Base-by-base conservation (phyloP, 2,113 vertebrate species). In the Marmota monax region DNA sequence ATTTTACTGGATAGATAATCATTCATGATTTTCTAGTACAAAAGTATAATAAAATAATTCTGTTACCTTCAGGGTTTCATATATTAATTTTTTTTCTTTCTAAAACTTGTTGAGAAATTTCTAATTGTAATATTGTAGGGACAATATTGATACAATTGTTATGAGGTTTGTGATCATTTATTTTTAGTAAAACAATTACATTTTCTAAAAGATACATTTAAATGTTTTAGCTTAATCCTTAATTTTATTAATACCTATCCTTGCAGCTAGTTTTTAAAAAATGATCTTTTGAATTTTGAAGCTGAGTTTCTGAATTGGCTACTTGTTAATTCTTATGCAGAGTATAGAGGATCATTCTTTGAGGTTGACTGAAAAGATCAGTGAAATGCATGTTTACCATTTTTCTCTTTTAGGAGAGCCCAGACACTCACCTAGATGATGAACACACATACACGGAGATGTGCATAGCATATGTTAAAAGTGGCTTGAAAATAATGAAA, bases 161-260 rank as follows among this genome's bases (percentile, higher is more conserved):
- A 37, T 27, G 42, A 61, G 2, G 1, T 72, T 86, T 84, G 20
- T 79, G 83, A 72, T 58, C 4, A 23, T 27, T 73, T 63, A 69
- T 65, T 87, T 80, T 84, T 90, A 89, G 74, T 69, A 34, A 92
- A 92, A 85, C 86, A 76, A 11, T 20, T 84, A 45, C 25, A 29
- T 88, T 84, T 86, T 73, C n/a, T 78, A 72, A 93, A 73, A 72
- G 63, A 67, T 88, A 84, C 51, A 77, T 93, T 80, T 34, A 39
- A 23, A 53, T 80, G 11, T 92, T 78, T 67, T 92, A 25, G 39
- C 25, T 89, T 27, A 85, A 11, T 34, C 61, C 14, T 92, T 87
- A 67, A 11, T 77, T 83, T 84, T 83, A 58, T 53, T 58, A 78
- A 51, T 22, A 73, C 8, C 34, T 37, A 34, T 90, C 39, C 8